Percentiles rank a stretch among this genome's conserved stretches.
Evolutionary conservation across 2,113 vertebrate genomes (phyloP).

Genomic region (Sceloporus undulatus): DNA sequence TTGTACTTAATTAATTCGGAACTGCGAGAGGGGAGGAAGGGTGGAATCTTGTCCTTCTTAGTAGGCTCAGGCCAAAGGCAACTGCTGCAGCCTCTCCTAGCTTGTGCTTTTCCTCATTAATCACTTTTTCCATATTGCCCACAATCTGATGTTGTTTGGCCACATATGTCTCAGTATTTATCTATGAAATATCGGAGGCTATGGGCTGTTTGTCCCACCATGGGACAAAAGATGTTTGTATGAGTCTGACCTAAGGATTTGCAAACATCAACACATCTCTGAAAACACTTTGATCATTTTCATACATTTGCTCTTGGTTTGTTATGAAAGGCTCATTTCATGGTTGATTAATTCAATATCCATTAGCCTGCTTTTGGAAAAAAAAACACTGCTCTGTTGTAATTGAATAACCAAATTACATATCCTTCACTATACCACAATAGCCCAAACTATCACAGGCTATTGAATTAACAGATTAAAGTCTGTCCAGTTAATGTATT

Average conservation of each 20-base stretch:
- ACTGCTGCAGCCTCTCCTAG: too few relatives aligned
- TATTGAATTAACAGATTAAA: slow-evolving; percentile 29
- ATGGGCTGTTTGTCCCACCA: too few relatives aligned
- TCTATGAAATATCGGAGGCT: too few relatives aligned
- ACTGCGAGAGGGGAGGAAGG: too few relatives aligned
- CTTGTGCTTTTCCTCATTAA: too few relatives aligned
- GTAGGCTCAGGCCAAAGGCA: too few relatives aligned
- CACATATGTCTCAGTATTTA: too few relatives aligned
- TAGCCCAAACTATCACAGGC: slow-evolving; percentile 5
- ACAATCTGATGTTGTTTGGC: too few relatives aligned
- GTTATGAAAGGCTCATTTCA: slow-evolving; percentile 11
- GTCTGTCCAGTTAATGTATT: slow-evolving; percentile 20
- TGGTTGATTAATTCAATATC: slow-evolving; percentile 32
- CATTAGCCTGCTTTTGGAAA: neutral
- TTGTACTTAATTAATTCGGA: too few relatives aligned
- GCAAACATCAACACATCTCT: neutral
- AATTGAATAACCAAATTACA: slow-evolving; percentile 31
- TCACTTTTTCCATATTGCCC: too few relatives aligned
- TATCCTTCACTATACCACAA: slow-evolving; percentile 20
- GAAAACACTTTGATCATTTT: slow-evolving; percentile 6
- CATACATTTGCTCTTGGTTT: slow-evolving; percentile 23
- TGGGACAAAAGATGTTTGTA: neutral
- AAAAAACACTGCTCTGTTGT: neutral
- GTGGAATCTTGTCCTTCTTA: too few relatives aligned
- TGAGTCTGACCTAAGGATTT: neutral